Evolutionary conservation across 2,797 vertebrate species (phyloP), one percentile per base, ranked within the genome.

Genomic region (Arctocebus calabarensis): DNA sequence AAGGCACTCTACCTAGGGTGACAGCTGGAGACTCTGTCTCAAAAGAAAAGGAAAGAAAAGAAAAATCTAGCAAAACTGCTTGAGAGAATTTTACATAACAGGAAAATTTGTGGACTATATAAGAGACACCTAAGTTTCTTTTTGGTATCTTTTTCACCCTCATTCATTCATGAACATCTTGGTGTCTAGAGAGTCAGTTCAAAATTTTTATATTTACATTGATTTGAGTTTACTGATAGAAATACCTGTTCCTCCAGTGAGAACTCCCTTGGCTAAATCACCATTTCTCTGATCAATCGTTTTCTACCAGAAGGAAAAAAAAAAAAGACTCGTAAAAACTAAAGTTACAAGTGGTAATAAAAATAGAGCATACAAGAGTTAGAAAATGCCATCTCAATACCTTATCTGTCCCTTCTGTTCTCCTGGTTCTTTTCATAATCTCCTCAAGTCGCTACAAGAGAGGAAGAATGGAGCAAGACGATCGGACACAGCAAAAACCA

Each of bases 361-460:
- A 84, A 34, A 55, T 45, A 27, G 57, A 84, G 16, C 27, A 37
- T 59, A 19, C 55, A 71, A 68, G 32, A 64, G 43, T 86, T 92
- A 32, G 0, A 2, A 90, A 93, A 92, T 45, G 43, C 78, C 55
- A 48, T 34, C 61, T 90, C 95, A 78, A 70, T 98, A 99, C 99
- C 99, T 99, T 99, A 88, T 99, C 99, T 88, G 98, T 88, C 88
- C 98, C 82, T 97, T 99, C 99, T 88, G 99, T 99, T 84, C 98
- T 98, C 66, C 99, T 99, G 32, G 99, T 99, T 98, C 99, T 99
- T 98, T 99, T 99, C 99, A 99, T 99, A 96, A 99, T 99, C 98
- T 99, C 99, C 84, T 99, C 99, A 95, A 99, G 99, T 89, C 99
- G 99, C 99, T 99, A 77, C 82, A 88, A 95, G 73, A 96, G 92